These are phyloP conservation scores for Anagrus nilaparvatae DNA, from an alignment of 1,140 invertebrate genomes.

Conservation along the genomic window DNA sequence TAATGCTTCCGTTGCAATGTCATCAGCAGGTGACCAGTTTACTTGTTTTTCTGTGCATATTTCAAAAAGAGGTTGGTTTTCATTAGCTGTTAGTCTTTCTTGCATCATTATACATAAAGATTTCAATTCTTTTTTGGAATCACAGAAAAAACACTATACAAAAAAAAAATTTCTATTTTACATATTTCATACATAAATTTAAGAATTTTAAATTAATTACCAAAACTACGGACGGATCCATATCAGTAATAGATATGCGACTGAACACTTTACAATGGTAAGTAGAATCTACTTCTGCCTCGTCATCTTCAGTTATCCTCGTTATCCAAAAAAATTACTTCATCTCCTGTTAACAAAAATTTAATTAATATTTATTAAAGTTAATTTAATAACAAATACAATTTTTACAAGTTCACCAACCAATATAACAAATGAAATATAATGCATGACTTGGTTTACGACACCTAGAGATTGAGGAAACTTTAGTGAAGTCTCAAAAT, in stretches of 20 bases:
- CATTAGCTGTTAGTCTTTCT: constrained; percentile 51
- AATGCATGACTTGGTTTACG: constrained; percentile 93
- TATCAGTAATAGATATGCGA: constrained; percentile 70
- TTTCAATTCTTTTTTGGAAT: constrained; percentile 73
- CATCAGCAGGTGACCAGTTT: constrained; percentile 52
- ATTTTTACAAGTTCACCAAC: no score
- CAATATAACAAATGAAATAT: constrained; percentile 93
- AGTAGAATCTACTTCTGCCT: constrained; percentile 69
- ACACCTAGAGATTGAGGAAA: constrained; percentile 86
- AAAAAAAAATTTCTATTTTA: constrained; percentile 14
- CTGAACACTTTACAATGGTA: constrained; percentile 83
- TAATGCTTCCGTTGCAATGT: constrained; percentile 35
- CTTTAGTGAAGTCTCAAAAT: constrained; percentile 74
- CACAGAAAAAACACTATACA: constrained; percentile 81
- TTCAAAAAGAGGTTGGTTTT: constrained; percentile 72
- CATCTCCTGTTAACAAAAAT: constrained; percentile 50
- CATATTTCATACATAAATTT: no score
- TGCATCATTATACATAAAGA: constrained; percentile 61
- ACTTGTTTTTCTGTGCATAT: constrained; percentile 58
- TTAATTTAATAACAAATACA: no score
- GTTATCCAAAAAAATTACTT: constrained; percentile 88
- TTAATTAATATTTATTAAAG: no score
- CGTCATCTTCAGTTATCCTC: constrained; percentile 66
- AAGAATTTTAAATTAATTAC: constrained; percentile 45
- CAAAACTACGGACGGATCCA: constrained; percentile 91